A percentile compares a stretch with the other conserved stretches of the same genome.
phyloP scores from a whole-genome alignment of 2,797 vertebrate species.

The Austrolebias charrua region DNA sequence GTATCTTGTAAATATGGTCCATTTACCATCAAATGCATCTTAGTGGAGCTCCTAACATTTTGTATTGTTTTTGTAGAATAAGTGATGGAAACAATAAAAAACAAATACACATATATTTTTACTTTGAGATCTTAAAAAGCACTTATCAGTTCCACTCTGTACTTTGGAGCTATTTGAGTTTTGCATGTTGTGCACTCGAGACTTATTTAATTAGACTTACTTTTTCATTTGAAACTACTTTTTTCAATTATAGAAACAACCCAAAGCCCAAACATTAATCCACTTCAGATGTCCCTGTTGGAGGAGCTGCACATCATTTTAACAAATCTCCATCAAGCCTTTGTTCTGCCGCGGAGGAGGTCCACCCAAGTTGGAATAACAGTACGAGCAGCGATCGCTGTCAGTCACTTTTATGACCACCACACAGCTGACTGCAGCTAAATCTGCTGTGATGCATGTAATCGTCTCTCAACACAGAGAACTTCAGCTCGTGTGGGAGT shows the following conservation, averaged over 20 bases:
- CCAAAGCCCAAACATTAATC: neutral
- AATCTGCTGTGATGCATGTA: slow-evolving; percentile 5
- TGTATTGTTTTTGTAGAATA: neutral
- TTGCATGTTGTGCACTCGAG: neutral
- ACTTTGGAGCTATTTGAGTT: neutral
- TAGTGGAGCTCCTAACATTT: neutral
- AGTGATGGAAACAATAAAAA: too few relatives aligned
- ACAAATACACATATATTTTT: neutral
- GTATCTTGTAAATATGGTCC: neutral
- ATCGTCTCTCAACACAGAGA: neutral
- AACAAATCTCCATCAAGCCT: neutral
- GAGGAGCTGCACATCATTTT: neutral
- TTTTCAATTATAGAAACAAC: neutral
- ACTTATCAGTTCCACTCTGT: neutral
- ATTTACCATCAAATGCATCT: neutral
- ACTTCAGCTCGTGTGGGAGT: slow-evolving; percentile 13
- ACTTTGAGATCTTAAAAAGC: neutral
- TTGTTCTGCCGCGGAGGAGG: neutral
- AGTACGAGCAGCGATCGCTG: neutral
- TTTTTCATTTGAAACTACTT: neutral
- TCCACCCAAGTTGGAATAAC: neutral
- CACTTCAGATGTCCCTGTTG: neutral
- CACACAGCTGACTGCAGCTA: neutral
- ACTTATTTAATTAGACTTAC: neutral
- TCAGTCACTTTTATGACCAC: slow-evolving; percentile 2